Base-by-base conservation (phyloP, 2,797 vertebrate genomes). In the Chelon labrosus region DNA sequence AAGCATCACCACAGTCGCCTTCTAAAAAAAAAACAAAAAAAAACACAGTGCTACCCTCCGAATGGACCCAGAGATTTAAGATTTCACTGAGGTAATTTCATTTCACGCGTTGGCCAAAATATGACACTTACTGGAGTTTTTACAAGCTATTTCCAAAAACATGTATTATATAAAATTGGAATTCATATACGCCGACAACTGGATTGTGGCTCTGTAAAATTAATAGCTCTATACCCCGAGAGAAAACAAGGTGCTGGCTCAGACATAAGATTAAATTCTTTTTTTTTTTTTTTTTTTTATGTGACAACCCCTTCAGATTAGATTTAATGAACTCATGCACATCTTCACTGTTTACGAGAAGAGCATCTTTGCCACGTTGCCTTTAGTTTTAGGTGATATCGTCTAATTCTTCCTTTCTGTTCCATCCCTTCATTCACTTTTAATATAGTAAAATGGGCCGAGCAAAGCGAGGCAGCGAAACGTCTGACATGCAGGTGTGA, bases 231-330 rank as follows among this genome's bases (percentile, higher is more conserved):
- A 44, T 73, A 75, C 64, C 74, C 60, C 85, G 64, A 49, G 75
- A 88, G 55, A 82, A 86, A 81, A 86, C 84, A 87, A 78, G 47
- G 58, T 10, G 27, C 65, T 85, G 61, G 38, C 65, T 47, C 44
- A 75, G 66, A 80, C 83, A 75, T 73, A 76, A 70, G 58, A 86
- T 75, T 85, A 53, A 68, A 75, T n/a, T n/a, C n/a, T n/a, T n/a
- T n/a, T 72, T 70, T 70, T 19, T 63, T 50, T 62, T 63, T 68
- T 20, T 80, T 79, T 67, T 73, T 53, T 53, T 53, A 73, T 69
- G 61, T 77, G 55, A 78, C 70, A 78, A 53, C 55, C n/a, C 19
- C 16, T 85, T 82, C 20, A 65, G 62, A 84, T 85, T 69, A 71
- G 51, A 79, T 82, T 73, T 60, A 66, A 64, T 46, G 37, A 77